A percentile compares a stretch with the other conserved stretches of the same genome.
These are phyloP conservation scores for Eupithecia subumbrata DNA, from an alignment of 2,888 invertebrate genomes.

Conservation along the genomic window DNA sequence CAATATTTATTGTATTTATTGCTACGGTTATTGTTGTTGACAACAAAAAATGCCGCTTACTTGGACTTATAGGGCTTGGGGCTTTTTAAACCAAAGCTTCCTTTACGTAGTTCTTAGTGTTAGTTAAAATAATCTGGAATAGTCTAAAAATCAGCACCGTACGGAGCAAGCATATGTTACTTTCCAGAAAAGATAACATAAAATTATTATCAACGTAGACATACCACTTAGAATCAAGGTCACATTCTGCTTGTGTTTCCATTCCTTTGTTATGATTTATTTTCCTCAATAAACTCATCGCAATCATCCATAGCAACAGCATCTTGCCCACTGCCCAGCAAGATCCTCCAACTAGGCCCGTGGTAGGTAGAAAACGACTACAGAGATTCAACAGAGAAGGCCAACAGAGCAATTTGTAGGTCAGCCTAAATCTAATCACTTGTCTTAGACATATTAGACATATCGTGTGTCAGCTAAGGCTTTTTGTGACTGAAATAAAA, in stretches of 20 bases:
- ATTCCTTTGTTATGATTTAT: neutral
- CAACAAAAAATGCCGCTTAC: neutral
- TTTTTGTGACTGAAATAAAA: neutral
- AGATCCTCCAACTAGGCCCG: neutral
- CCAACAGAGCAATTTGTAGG: neutral
- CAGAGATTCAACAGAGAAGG: neutral
- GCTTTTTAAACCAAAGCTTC: neutral
- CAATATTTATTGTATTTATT: conserved; percentile 60
- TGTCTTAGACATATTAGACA: too few relatives aligned
- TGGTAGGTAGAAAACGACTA: neutral
- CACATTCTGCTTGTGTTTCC: neutral
- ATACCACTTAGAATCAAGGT: conserved; percentile 1
- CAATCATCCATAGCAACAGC: neutral
- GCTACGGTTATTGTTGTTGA: conserved; percentile 16
- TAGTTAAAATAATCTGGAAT: neutral
- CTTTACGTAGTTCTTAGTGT: neutral
- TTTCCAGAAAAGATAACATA: neutral
- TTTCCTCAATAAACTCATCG: neutral
- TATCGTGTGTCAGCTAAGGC: neutral
- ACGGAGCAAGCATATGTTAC: neutral
- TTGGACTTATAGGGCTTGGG: neutral
- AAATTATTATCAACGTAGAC: neutral
- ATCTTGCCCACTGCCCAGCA: neutral
- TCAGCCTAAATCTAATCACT: neutral
- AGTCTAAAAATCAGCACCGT: neutral